These are phyloP conservation scores for Pseudoatta argentina DNA, from an alignment of 1,140 invertebrate genomes.

Conservation along the genomic window DNA sequence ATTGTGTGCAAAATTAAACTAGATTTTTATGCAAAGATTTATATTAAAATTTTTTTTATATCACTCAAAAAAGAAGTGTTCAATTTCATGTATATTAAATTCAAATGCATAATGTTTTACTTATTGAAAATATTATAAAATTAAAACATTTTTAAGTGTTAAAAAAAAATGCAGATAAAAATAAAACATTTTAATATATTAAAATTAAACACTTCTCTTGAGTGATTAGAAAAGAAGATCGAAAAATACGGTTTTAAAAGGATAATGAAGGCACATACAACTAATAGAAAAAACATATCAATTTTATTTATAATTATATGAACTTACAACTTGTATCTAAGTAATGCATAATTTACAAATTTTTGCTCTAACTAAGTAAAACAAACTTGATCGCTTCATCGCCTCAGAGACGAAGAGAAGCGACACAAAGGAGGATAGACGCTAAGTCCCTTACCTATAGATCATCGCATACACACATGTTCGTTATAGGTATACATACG, in stretches of 20 bases:
- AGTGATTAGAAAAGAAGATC: neutral
- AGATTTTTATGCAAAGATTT: neutral
- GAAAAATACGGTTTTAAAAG: neutral
- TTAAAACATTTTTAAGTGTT: too few species aligned
- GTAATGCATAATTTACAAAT: neutral
- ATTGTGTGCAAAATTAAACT: neutral
- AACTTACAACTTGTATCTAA: neutral
- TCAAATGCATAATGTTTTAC: too few species aligned
- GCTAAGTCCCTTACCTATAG: constrained; percentile 1
- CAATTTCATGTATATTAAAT: too few species aligned
- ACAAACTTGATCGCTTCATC: neutral
- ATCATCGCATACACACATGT: neutral
- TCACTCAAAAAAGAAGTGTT: too few species aligned
- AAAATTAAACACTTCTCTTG: too few species aligned
- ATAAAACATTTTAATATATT: too few species aligned
- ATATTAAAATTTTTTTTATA: neutral
- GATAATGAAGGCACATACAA: neutral
- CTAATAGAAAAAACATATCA: neutral
- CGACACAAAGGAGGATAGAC: neutral
- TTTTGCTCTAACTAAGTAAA: neutral
- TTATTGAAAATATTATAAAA: too few species aligned
- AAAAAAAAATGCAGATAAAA: too few species aligned
- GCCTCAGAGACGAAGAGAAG: neutral
- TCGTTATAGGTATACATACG: constrained; percentile 3
- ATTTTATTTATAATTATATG: constrained; percentile 12